Conservation (phyloP, 2,888 invertebrate genomes). For the Belgica antarctica region DNA sequence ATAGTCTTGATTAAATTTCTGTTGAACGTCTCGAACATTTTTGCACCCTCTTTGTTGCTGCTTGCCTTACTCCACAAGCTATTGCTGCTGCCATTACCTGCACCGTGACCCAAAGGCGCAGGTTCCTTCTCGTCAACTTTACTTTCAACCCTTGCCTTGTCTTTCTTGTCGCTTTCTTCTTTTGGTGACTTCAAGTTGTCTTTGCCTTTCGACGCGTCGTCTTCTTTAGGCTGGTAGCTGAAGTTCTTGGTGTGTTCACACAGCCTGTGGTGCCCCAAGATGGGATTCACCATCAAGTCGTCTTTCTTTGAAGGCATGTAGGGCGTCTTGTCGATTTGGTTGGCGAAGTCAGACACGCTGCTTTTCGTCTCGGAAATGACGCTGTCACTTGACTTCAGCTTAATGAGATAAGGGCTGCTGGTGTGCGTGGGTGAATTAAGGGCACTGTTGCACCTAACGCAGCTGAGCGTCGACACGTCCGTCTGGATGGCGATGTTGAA, state of each 20-base stretch:
- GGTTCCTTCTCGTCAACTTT: not conserved
- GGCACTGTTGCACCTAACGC: conserved; percentile 64
- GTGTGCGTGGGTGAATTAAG: conserved; percentile 55
- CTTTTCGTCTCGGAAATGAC: conserved; percentile 56
- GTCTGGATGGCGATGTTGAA: conserved; percentile 66
- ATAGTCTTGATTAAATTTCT: conserved; percentile 55
- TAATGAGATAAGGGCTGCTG: conserved; percentile 55
- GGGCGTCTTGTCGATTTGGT: conserved; percentile 52
- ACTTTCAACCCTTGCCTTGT: not conserved
- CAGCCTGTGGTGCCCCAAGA: conserved; percentile 62
- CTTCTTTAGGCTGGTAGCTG: not conserved
- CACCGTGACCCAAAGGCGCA: not conserved
- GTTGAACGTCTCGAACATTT: conserved; percentile 55
- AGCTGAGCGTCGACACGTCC: conserved; percentile 56
- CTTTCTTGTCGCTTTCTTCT: not conserved
- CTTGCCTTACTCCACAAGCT: conserved; percentile 55
- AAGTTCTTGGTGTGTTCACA: conserved; percentile 56
- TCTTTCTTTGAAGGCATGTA: conserved; percentile 54
- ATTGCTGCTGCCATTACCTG: conserved; percentile 51
- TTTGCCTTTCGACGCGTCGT: not conserved
- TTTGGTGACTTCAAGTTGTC: not conserved
- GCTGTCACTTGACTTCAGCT: conserved; percentile 55
- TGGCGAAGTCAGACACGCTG: conserved; percentile 53
- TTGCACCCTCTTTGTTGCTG: conserved; percentile 52
- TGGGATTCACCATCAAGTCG: conserved; percentile 56